Conservation (phyloP, 2,113 vertebrate species). For the Daubentonia madagascariensis region DNA sequence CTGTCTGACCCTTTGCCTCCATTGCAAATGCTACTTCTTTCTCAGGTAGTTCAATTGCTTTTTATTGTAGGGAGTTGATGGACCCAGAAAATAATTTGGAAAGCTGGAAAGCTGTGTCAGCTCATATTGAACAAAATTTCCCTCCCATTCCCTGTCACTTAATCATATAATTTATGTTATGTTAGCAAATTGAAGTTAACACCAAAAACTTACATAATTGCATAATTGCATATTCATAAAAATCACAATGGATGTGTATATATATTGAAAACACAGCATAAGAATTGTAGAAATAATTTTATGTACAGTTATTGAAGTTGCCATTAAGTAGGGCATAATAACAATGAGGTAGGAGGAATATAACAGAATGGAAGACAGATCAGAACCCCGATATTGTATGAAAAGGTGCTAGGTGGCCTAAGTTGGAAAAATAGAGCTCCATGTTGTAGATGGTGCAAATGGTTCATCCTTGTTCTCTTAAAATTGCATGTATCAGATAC, state of each 20-base stretch:
- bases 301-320: background rate
- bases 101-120: background rate
- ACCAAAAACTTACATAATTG: background rate
- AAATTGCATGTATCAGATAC: background rate
- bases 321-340: background rate
- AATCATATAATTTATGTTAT: constrained; percentile 25
- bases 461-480: background rate
- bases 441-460: background rate
- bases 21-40: background rate
- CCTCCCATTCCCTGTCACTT: background rate
- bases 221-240: background rate
- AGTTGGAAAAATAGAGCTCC: background rate
- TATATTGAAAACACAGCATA: background rate
- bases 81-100: background rate
- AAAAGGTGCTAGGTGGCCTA: background rate
- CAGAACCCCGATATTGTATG: background rate
- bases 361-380: background rate
- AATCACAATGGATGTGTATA: background rate
- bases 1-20: background rate
- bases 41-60: constrained; percentile 26
- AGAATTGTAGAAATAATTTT: background rate
- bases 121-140: background rate
- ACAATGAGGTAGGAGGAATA: background rate
- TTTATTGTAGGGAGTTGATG: background rate
- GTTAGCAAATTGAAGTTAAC: background rate